A percentile compares a stretch with the other conserved stretches of the same genome.
Evolutionary conservation across 2,888 invertebrate genomes (phyloP).

Genomic region (Bhutanitis thaidina): DNA sequence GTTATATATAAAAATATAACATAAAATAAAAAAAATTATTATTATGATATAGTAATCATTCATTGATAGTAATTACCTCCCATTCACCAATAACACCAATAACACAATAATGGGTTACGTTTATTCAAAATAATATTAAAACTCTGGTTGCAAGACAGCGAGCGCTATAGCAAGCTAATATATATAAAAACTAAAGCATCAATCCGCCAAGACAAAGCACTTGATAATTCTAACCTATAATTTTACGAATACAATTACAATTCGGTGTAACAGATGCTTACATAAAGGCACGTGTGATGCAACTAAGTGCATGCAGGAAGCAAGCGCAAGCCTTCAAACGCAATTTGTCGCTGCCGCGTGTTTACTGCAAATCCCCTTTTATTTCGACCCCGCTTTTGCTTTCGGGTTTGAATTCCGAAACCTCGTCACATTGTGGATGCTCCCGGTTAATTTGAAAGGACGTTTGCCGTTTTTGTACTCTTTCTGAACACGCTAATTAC

Average conservation of each 20-base stretch:
- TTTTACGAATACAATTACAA: neutral
- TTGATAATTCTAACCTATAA: too few species aligned
- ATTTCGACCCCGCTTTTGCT: slow-evolving; percentile 31
- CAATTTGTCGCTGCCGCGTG: slow-evolving; percentile 33
- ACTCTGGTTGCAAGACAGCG: too few species aligned
- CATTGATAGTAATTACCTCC: too few species aligned
- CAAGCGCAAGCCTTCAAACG: slow-evolving; percentile 34
- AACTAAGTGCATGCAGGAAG: slow-evolving; percentile 39
- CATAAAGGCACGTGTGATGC: slow-evolving; percentile 27
- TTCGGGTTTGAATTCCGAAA: slow-evolving; percentile 21
- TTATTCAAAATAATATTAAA: too few species aligned
- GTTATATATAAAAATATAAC: too few species aligned
- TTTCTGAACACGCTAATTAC: slow-evolving; percentile 20
- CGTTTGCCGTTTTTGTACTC: slow-evolving; percentile 16
- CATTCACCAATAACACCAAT: too few species aligned
- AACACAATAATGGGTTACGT: too few species aligned
- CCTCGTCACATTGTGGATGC: slow-evolving; percentile 17
- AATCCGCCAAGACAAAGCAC: too few species aligned
- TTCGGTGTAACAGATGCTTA: slow-evolving; percentile 22
- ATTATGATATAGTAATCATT: too few species aligned
- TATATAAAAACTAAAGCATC: too few species aligned
- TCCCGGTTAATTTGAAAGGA: slow-evolving; percentile 21
- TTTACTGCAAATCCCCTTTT: slow-evolving; percentile 26
- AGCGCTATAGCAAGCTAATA: too few species aligned
- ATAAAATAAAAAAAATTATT: too few species aligned